Evolutionary conservation across 1,140 invertebrate genomes (phyloP), one percentile per base, ranked within the genome.

Genomic region (Adoxophyes honmai): DNA sequence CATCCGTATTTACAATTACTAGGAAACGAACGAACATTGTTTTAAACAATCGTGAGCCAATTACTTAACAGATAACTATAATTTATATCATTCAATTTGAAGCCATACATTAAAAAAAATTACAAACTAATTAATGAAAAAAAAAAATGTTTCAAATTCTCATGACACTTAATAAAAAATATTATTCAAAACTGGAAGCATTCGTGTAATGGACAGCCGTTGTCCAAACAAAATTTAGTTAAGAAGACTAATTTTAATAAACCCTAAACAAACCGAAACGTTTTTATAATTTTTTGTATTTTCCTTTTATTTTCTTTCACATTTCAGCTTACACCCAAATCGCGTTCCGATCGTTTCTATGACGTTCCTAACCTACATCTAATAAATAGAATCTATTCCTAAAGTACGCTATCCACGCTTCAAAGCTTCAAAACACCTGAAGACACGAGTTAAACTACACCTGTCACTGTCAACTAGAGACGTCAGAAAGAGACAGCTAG

Each of bases 101-200:
- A 82, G 74, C 73, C 62, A 72, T 68, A 80, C 62, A 64, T 68
- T 68, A 70, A 74, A 73, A 70, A 80, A 73, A 80, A 81, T 82
- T 87, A 84, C 66, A 62, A 74, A 79, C 81, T 85, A 87, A 82
- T 75, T 73, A 78, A 79, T 72, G 68, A 81, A 75, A 79, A 73
- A 48, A 38, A 48, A 58, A 80, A 65, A 69, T 68, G 68, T 75
- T 74, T 77, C 68, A 79, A 80, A 76, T 77, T 84, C 74, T 84
- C 74, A 81, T 82, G 81, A 85, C 67, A 74, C 68, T 75, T 76
- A 72, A 74, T 66, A 66, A 71, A 66, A 28, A 59, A 57, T 53
- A 54, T 58, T 67, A 66, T 74, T 76, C 72, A 62, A 78, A 71
- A 76, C 70, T 81, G 81, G 81, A 87, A 86, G 79, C 73, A 78